Conservation (phyloP, 2,797 vertebrate species). For the Lacerta bilineata region DNA sequence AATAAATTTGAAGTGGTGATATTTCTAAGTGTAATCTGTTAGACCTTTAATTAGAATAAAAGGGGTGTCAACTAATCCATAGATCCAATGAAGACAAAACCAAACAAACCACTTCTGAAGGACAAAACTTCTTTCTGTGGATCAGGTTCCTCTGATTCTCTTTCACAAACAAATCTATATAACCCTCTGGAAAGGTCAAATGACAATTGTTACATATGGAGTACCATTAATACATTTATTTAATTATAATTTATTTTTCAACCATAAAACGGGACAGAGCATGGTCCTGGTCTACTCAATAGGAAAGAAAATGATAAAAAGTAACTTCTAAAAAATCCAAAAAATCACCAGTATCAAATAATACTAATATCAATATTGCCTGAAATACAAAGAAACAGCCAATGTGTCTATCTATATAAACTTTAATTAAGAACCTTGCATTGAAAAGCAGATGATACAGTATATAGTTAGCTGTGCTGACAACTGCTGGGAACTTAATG, state of each 20-base stretch:
- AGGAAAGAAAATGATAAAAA: constrained; percentile 82
- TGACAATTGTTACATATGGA: constrained; percentile 77
- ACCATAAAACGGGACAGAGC: constrained; percentile 85
- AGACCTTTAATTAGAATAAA: background rate
- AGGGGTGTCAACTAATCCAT: background rate
- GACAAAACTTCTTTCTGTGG: background rate
- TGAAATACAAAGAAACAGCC: constrained; percentile 85
- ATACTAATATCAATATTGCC: constrained; percentile 80
- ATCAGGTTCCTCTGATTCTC: background rate
- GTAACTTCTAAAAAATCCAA: constrained; percentile 81
- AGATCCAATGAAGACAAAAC: background rate
- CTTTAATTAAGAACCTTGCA: constrained; percentile 82
- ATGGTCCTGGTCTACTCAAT: constrained; percentile 81
- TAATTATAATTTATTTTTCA: constrained; percentile 83
- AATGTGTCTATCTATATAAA: constrained; percentile 83
- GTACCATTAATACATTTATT: constrained; percentile 88
- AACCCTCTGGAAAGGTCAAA: constrained; percentile 65
- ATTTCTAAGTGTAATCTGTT: background rate
- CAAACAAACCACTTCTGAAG: background rate
- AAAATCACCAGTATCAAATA: constrained; percentile 84
- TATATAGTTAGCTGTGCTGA: constrained; percentile 78
- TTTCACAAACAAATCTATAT: constrained; percentile 34
- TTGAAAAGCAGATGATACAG: constrained; percentile 84
- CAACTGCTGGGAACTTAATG: constrained; percentile 82
- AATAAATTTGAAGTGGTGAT: background rate